Evolutionary conservation across 2,888 invertebrate species (phyloP).

Genomic region (Drosophila monieri): DNA sequence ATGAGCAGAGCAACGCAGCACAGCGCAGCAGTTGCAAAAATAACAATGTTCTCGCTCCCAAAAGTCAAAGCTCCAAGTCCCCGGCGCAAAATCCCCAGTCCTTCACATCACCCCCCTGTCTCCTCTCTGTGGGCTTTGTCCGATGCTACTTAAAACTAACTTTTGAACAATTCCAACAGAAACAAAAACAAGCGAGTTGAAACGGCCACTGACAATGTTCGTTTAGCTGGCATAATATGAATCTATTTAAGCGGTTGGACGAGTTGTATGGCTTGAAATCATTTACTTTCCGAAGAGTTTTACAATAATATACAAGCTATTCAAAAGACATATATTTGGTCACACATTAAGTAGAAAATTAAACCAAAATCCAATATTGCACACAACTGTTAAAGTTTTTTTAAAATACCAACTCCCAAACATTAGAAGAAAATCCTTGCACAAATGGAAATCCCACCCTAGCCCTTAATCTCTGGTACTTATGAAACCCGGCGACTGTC

Average conservation of each 20-base stretch:
- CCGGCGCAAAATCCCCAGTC: constrained; percentile 1
- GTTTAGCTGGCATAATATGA: constrained; percentile 37
- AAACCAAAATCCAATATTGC: neutral
- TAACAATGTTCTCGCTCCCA: constrained; percentile 50
- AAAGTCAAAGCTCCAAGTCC: constrained; percentile 42
- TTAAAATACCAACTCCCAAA: neutral
- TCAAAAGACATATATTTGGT: neutral
- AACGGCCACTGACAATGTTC: constrained; percentile 53
- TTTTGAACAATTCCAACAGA: constrained; percentile 61
- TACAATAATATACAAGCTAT: too few species aligned
- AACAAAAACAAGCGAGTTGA: constrained; percentile 50
- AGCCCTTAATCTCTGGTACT: constrained; percentile 3
- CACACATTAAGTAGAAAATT: neutral
- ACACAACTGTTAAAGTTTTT: neutral
- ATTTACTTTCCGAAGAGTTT: constrained; percentile 21
- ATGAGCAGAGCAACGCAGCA: constrained; percentile 56
- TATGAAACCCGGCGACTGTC: neutral
- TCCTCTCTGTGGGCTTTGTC: constrained; percentile 31
- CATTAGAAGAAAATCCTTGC: neutral
- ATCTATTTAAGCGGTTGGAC: constrained; percentile 6
- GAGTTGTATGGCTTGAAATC: constrained; percentile 19
- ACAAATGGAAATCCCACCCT: neutral
- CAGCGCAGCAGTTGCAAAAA: constrained; percentile 61
- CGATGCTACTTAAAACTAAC: constrained; percentile 73
- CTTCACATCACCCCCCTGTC: neutral